Evolutionary conservation across 2,888 invertebrate species (phyloP), one percentile per base, ranked within the genome.

Genomic region (Andricus quercusramuli): DNA sequence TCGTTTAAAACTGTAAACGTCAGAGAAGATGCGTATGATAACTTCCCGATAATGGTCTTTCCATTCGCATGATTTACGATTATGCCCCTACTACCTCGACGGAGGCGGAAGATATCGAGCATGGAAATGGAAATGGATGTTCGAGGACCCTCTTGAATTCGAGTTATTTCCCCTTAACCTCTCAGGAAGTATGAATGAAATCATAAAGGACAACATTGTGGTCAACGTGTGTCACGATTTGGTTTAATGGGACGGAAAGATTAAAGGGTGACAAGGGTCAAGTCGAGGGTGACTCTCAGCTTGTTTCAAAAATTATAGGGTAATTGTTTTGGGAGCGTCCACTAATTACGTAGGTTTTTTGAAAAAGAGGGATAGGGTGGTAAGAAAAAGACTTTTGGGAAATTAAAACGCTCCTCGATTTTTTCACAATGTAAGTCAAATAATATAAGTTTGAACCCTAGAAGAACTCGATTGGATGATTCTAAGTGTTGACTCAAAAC

Each of bases 151-250:
- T 74, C 51, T 74, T 56, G 32, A 47, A 32, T 74, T 51, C 20
- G 74, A 32, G 56, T 56, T 70, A 70, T 70, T 56, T 56, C n/a
- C 56, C n/a, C 74, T 25, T 3, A 32, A 25, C 47, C 20, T 56
- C n/a, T 74, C 51, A 29, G 11, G 32, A 37, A 51, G 32, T 32
- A 51, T 56, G 74, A 74, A 74, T 74, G 51, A 74, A 74, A 78
- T 70, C 65, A 67, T 47, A 51, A 82, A 77, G 67, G 76, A 85
- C 82, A 83, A 65, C 74, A 70, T 11, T 81, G 80, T 80, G 85
- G 83, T 82, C 80, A 82, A 77, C 82, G 80, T 76, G 77, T 77
- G 79, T 80, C 82, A 80, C 81, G 83, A 85, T 82, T 85, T 78
- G 83, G 85, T 68, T 78, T 70, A 85, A 82, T 83, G 85, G 79